Evolutionary conservation across 2,113 vertebrate genomes (phyloP).

Genomic region (Falco punctatus): DNA sequence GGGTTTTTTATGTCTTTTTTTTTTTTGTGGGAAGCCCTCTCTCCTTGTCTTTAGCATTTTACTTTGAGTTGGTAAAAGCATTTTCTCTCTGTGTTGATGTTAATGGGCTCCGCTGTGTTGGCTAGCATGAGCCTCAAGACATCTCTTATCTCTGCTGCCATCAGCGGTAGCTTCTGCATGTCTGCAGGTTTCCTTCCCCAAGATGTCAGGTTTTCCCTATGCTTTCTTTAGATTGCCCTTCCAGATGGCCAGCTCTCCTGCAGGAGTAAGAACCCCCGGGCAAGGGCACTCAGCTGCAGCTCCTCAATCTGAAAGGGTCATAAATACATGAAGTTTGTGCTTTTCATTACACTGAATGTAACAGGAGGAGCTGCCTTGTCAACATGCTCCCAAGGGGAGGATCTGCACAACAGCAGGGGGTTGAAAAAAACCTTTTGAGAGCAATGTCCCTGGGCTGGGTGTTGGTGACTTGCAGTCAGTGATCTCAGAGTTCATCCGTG

Average conservation of each 20-base stretch:
- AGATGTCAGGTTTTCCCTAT: not conserved
- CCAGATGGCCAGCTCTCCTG: not conserved
- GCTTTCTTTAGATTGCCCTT: not conserved
- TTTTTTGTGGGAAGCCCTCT: not conserved
- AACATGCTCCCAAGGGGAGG: not conserved
- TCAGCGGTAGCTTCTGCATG: not conserved
- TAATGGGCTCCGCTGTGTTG: not conserved
- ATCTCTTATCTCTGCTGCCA: fast-evolving
- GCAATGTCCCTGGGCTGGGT: not conserved
- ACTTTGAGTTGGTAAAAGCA: not conserved
- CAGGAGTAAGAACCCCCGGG: not conserved
- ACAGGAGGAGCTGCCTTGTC: not conserved
- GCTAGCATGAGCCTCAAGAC: not conserved
- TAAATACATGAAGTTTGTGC: conserved; percentile 10
- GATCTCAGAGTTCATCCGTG: not conserved
- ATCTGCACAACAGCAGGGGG: not conserved
- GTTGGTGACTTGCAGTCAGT: not conserved
- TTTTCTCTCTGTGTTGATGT: not conserved
- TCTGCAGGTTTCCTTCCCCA: not conserved
- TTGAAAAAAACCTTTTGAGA: not conserved
- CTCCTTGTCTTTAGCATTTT: not conserved
- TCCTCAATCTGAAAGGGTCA: not conserved
- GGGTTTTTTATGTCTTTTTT: not conserved
- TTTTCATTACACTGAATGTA: not conserved
- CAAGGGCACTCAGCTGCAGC: conserved; percentile 18